Evolutionary conservation across 1,140 invertebrate species (phyloP).

Genomic region (Harlomillsia oculata): DNA sequence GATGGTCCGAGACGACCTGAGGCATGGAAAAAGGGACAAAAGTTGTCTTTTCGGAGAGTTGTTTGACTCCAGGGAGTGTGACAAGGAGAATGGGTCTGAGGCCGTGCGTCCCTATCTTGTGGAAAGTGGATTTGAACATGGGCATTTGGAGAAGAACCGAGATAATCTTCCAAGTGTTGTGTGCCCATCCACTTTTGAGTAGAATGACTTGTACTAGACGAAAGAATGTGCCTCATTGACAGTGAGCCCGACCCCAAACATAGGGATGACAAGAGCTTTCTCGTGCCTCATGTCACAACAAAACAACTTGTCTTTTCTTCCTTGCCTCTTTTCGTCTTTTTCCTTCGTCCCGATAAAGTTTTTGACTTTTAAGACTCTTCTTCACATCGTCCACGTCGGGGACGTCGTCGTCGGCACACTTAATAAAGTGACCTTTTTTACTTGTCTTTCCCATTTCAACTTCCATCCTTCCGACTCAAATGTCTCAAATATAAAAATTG

Average conservation of each 20-base stretch:
- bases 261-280: constrained; percentile 24
- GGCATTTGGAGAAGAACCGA: too few relatives aligned
- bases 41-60: constrained; percentile 4
- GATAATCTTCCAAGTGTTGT: too few relatives aligned
- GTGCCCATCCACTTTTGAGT: too few relatives aligned
- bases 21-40: constrained; percentile 1
- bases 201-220: too few relatives aligned
- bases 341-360: constrained; percentile 2
- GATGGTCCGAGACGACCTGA: not conserved
- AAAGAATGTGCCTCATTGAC: too few relatives aligned
- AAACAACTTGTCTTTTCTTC: constrained; percentile 20
- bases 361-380: constrained; percentile 9
- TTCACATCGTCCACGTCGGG: not conserved
- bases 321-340: not conserved
- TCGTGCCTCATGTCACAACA: constrained; percentile 37
- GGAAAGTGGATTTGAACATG: too few relatives aligned
- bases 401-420: not conserved
- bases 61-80: constrained; percentile 32
- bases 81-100: constrained; percentile 22
- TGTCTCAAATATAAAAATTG: too few relatives aligned
- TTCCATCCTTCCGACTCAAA: too few relatives aligned
- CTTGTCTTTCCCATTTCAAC: not conserved
- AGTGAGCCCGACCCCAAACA: not conserved
- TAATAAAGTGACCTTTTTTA: not conserved
- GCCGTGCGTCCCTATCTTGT: not conserved